Evolutionary conservation across 2,113 vertebrate genomes (phyloP).

Genomic region (Taxidea taxus): DNA sequence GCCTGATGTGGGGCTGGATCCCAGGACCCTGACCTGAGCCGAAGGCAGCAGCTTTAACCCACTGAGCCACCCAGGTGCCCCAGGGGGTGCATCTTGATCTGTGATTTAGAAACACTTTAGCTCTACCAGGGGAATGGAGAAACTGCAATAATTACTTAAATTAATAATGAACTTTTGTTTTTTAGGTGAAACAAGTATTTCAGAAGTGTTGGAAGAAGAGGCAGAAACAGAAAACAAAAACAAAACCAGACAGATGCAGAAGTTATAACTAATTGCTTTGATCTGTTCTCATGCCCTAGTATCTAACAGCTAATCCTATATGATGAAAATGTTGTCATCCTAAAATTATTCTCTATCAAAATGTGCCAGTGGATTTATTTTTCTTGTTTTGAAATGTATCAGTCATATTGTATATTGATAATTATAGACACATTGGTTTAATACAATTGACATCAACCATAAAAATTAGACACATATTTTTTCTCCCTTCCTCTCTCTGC

Average conservation of each 20-base stretch:
- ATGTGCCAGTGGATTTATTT: background rate
- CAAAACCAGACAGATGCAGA: background rate
- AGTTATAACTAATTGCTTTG: background rate
- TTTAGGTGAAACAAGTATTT: background rate
- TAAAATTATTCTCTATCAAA: background rate
- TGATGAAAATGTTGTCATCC: background rate
- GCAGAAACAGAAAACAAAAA: background rate
- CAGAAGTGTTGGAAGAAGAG: background rate
- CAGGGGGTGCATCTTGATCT: background rate
- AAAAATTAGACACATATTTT: background rate
- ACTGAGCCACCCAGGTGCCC: too few relatives aligned
- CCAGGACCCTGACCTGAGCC: too few relatives aligned
- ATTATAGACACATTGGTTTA: background rate
- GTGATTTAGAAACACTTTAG: conserved; percentile 8
- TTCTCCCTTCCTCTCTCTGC: background rate
- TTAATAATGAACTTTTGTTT: background rate
- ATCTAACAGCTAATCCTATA: background rate
- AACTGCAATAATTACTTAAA: background rate
- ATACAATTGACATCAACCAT: background rate
- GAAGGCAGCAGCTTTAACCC: too few relatives aligned
- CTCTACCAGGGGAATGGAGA: background rate
- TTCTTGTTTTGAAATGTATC: background rate
- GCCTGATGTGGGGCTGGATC: too few relatives aligned
- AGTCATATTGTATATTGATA: background rate
- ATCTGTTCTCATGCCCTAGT: background rate